phyloP scores from a whole-genome alignment of 1,140 invertebrate genomes.

The Laupala kohalensis region DNA sequence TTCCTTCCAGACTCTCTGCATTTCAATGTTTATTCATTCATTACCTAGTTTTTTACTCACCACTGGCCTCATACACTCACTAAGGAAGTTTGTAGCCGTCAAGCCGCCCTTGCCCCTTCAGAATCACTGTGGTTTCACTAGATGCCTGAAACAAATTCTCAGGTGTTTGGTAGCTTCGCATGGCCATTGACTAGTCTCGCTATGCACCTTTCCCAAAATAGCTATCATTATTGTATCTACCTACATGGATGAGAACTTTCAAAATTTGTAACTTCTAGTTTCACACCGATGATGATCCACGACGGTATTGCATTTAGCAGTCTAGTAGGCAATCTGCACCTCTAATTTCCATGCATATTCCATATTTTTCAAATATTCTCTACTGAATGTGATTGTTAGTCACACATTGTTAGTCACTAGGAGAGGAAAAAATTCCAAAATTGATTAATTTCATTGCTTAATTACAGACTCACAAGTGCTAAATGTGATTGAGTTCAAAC shows the following conservation, averaged over 20 bases:
- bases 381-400: too few species aligned
- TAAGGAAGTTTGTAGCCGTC: neutral
- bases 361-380: too few species aligned
- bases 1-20: neutral
- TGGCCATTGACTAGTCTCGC: conserved; percentile 19
- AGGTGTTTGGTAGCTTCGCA: conserved; percentile 33
- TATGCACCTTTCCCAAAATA: neutral
- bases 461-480: too few species aligned
- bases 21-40: neutral
- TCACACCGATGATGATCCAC: neutral
- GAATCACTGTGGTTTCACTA: conserved; percentile 4
- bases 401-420: too few species aligned
- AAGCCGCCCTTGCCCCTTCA: neutral
- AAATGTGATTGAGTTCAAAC: too few species aligned
- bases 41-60: neutral
- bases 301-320: neutral
- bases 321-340: neutral
- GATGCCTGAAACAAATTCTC: conserved; percentile 56
- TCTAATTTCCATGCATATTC: neutral
- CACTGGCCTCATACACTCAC: neutral
- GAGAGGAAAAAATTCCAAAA: too few species aligned
- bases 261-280: neutral
- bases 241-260: neutral
- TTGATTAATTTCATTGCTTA: too few species aligned
- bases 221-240: neutral